Evolutionary conservation across 2,888 invertebrate species (phyloP), one percentile per base, ranked within the genome.

Genomic region (Papilio demoleus): DNA sequence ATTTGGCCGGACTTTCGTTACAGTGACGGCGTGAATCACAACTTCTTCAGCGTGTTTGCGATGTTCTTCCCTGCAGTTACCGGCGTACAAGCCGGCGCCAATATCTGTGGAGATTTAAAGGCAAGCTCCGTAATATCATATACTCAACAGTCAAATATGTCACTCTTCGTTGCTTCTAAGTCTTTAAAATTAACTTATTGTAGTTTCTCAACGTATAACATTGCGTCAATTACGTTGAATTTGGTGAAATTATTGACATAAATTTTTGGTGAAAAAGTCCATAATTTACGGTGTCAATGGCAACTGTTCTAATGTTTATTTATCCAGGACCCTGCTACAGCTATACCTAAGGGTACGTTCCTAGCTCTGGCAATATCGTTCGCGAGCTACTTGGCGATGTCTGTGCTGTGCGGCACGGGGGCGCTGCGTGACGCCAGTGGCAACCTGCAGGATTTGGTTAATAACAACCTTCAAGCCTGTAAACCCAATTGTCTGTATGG

Each of bases 1-100:
- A 94, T 95, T 88, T 80, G 79, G 0, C 88, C 96, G 0, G 94
- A 95, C 73, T 97, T 95, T 80, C 93, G 96, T n/a, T 87, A 76
- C 71, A 94, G 94, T 40, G 95, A 96, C 76, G 93, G 93, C 1
- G 80, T 88, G 12, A 83, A 95, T 22, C 96, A 98, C 77, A 92
- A 95, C 74, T 97, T 99, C 87, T 97, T 98, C 88, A 95, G 96
- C 73, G 96, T 98, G 0, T 99, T 99, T 81, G 95, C 98, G 8
- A 97, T 99, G 71, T 99, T 97, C 88, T 99, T 99, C 80, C 99
- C 99, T 0, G 97, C 99, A 9, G 98, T 98, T 0, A 99, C 99
- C 4, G 99, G 99, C 14, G 97, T 98, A 68, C 97, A 98, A 85
- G 97, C 98, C 2, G 98, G 98, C 9, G 98, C 98, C 0, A 99